Conservation (phyloP, 2,888 invertebrate species). For the Hypselothyrea guttata region DNA sequence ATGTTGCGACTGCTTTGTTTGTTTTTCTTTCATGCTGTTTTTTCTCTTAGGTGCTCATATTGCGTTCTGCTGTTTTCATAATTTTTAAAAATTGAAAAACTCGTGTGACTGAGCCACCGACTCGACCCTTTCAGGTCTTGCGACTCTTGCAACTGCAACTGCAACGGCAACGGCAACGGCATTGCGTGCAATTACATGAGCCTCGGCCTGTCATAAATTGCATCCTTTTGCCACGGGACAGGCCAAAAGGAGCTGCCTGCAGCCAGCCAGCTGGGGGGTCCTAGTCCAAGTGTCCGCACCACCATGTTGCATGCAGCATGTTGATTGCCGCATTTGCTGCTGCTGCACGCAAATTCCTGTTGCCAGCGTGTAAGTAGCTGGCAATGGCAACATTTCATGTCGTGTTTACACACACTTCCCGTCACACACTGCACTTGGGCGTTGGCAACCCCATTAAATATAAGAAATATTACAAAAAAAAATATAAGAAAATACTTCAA, state of each 20-base stretch:
- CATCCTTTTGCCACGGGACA: conserved; percentile 65
- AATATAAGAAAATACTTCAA: conserved; percentile 59
- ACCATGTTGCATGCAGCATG: conserved; percentile 44
- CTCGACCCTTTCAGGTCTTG: conserved; percentile 48
- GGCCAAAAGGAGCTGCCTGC: conserved; percentile 62
- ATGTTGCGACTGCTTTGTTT: conserved; percentile 49
- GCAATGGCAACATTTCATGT: conserved; percentile 70
- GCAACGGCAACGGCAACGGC: conserved; percentile 54
- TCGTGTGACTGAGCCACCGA: conserved; percentile 44
- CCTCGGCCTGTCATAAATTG: conserved; percentile 74
- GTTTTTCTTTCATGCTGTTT: conserved; percentile 25
- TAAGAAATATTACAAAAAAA: background rate
- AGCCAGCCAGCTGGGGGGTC: conserved; percentile 22
- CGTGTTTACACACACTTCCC: conserved; percentile 77
- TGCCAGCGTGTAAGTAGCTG: conserved; percentile 57
- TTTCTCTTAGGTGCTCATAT: conserved; percentile 15
- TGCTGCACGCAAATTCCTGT: conserved; percentile 61
- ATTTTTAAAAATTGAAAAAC: conserved; percentile 73
- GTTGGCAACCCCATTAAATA: conserved; percentile 54
- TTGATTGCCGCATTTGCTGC: conserved; percentile 44
- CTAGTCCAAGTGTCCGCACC: conserved; percentile 20
- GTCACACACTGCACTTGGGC: conserved; percentile 18
- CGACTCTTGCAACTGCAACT: no score
- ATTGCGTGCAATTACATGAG: conserved; percentile 78
- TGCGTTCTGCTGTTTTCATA: conserved; percentile 51